Base-by-base conservation (phyloP, 2,888 invertebrate genomes). In the Leptodirus hochenwartii region DNA sequence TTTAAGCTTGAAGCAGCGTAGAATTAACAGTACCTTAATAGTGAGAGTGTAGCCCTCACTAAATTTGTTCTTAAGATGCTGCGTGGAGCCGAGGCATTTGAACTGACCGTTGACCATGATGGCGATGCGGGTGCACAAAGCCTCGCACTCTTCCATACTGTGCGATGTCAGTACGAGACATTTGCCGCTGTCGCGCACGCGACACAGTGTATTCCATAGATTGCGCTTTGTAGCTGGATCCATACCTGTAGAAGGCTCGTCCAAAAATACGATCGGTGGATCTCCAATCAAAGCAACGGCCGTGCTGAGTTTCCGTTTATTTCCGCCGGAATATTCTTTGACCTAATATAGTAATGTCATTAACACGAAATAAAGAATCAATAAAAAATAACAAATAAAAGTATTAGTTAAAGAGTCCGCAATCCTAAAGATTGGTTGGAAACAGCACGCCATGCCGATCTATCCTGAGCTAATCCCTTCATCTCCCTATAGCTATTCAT, bases 91-190 rank as follows among this genome's bases (percentile, higher is more conserved):
- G 25, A 82, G 58, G 43, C 82, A 84, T 47, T 71, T 69, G 51
- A 82, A 76, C 38, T 67, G 63, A 1, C 82, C 84, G 50, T 79
- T 79, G n/a, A 81, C 81, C 82, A 84, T 82, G 37, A 84, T 75
- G 22, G 80, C 80, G 40, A 84, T 53, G 4, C 81, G 61, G 2
- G 78, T 75, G 51, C 84, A 84, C 13, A 84, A 59, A 11, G 80
- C 80, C 56, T 84, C 82, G 53, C 81, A 81, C 54, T 84, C 82
- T 55, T 81, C 81, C 79, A 84, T 81, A 49, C 77, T 79, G 58
- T 81, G 80, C 25, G 84, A 82, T 11, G 87, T 87, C 34, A 87
- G 61, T 34, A 87, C 64, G 30, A 87, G 68, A 33, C 79, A 74
- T 47, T 68, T 68, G 0, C 84, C 82, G 3, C 66, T 59, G 33